Percentiles rank a stretch among this genome's conserved stretches.
Conservation (phyloP, 2,888 invertebrate genomes). For the Diplazon laetatorius region DNA sequence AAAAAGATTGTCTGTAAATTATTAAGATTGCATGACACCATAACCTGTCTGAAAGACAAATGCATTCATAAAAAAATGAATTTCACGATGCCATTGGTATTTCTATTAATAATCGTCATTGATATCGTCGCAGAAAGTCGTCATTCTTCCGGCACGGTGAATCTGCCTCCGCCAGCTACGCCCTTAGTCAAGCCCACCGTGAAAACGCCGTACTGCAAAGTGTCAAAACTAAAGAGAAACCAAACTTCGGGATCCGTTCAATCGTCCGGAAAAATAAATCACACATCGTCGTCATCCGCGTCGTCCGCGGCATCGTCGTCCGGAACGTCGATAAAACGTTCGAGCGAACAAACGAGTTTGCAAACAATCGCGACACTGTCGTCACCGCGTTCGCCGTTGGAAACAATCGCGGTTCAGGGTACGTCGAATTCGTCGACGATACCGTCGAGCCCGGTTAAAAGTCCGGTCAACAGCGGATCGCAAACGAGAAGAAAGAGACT, state of each 20-base stretch:
- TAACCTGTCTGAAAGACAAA: no score
- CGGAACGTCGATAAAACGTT: conserved; percentile 74
- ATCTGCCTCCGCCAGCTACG: conserved; percentile 78
- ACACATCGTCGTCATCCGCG: conserved; percentile 56
- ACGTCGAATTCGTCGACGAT: conserved; percentile 59
- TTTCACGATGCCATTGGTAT: no score
- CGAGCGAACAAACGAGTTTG: conserved; percentile 71
- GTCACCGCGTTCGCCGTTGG: conserved; percentile 79
- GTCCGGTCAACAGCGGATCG: conserved; percentile 72
- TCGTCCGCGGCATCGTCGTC: conserved; percentile 28
- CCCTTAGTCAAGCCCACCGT: conserved; percentile 75
- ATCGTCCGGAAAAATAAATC: conserved; percentile 58
- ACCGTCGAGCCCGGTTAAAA: conserved; percentile 77
- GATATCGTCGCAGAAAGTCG: conserved; percentile 76
- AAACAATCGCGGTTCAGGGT: conserved; percentile 73
- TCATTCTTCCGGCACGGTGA: conserved; percentile 78
- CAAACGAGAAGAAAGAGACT: conserved; percentile 79
- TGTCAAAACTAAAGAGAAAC: conserved; percentile 79
- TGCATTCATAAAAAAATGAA: no score
- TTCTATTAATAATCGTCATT: neutral
- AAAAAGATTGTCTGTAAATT: no score
- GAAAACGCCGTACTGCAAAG: conserved; percentile 80
- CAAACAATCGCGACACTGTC: conserved; percentile 72
- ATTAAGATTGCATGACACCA: no score
- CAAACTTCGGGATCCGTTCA: conserved; percentile 70